Percentiles rank a stretch among this genome's conserved stretches.
Evolutionary conservation across 2,113 vertebrate genomes (phyloP).

Genomic region (Rhadina sibilatrix): DNA sequence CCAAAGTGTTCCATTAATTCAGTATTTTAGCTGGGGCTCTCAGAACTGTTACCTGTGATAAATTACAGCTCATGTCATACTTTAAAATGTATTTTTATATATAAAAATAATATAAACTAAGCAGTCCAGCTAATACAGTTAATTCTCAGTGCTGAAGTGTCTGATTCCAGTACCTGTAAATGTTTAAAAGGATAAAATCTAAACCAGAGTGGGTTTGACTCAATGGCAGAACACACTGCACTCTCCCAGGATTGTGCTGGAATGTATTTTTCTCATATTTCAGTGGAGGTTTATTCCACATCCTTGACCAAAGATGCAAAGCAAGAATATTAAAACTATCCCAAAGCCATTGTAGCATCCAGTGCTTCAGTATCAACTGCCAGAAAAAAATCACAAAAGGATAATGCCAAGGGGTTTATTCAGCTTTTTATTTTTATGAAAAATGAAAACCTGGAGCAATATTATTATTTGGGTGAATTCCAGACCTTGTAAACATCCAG

Average conservation of each 20-base stretch:
- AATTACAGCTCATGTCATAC: neutral
- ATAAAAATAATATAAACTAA: neutral
- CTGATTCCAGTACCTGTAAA: neutral
- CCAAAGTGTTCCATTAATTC: neutral
- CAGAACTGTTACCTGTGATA: neutral
- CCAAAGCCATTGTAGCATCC: neutral
- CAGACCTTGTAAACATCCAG: neutral
- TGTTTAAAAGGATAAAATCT: neutral
- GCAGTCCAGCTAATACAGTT: neutral
- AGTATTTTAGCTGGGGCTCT: neutral
- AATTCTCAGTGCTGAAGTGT: neutral
- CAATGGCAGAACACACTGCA: neutral
- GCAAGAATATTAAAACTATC: neutral
- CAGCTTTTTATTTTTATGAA: slow-evolving; percentile 44
- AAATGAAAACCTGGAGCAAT: neutral
- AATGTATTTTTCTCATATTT: neutral
- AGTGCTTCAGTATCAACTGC: neutral
- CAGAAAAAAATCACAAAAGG: neutral
- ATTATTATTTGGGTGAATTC: neutral
- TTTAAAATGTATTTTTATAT: neutral
- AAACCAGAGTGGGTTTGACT: neutral
- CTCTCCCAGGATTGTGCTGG: neutral
- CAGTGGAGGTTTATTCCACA: neutral
- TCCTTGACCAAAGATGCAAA: neutral
- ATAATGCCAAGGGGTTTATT: neutral